phyloP scores from a whole-genome alignment of 64 coral and sea anemone species.

The Montipora capricornis region DNA sequence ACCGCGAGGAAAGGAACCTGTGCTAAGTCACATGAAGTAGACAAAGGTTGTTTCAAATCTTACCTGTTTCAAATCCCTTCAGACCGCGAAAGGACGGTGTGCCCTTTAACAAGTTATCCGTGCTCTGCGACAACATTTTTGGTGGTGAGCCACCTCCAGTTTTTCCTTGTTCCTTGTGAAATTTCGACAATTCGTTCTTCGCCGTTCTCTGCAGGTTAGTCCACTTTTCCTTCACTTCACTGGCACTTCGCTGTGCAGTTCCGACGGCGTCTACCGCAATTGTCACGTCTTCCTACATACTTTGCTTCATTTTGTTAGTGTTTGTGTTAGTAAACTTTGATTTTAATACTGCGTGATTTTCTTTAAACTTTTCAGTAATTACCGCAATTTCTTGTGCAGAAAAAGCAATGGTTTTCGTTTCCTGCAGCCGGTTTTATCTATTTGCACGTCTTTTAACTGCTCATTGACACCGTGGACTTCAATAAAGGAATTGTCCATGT shows the following conservation, averaged over 20 bases:
- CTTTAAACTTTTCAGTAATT: too few relatives aligned
- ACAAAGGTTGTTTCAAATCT: too few relatives aligned
- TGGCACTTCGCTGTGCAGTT: background rate
- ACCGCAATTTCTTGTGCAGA: too few relatives aligned
- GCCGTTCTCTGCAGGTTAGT: background rate
- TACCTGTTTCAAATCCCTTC: too few relatives aligned
- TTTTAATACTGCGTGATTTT: too few relatives aligned
- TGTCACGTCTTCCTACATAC: background rate
- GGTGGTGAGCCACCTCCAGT: slow-evolving; percentile 8
- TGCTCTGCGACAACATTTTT: background rate
- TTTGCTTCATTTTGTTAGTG: background rate
- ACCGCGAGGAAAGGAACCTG: background rate
- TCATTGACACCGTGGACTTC: too few relatives aligned
- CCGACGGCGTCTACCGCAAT: background rate
- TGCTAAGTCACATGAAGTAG: background rate
- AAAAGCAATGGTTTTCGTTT: too few relatives aligned
- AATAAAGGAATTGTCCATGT: background rate
- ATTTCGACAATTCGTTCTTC: slow-evolving; percentile 24
- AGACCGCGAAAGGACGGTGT: too few relatives aligned
- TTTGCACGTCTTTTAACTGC: too few relatives aligned
- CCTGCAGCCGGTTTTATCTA: too few relatives aligned
- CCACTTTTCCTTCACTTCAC: background rate
- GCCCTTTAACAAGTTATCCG: background rate
- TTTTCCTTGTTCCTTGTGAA: background rate
- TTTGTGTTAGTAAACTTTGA: too few relatives aligned